Evolutionary conservation across 2,888 invertebrate species (phyloP).

Genomic region (Xiphydria camelus): DNA sequence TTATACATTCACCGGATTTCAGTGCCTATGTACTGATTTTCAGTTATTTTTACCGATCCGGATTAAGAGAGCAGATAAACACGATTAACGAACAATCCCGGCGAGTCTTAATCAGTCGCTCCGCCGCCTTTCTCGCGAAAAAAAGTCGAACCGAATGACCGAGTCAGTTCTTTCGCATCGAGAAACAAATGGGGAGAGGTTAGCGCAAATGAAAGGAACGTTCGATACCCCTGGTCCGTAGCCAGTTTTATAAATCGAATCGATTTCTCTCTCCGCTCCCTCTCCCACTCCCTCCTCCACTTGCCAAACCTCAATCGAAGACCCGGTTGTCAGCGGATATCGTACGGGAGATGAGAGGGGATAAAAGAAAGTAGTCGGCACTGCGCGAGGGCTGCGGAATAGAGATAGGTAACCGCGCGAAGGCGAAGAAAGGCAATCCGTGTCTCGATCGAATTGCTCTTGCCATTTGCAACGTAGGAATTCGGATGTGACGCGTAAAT

Average conservation of each 20-base stretch:
- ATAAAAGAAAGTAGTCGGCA: not conserved
- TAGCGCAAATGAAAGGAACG: not conserved
- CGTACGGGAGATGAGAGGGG: not conserved
- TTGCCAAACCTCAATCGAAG: too few relatives aligned
- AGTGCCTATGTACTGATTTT: too few relatives aligned
- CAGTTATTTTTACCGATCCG: too few relatives aligned
- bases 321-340: not conserved
- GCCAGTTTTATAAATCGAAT: constrained; percentile 4
- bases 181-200: constrained; percentile 1
- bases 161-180: too few relatives aligned
- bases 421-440: constrained; percentile 1
- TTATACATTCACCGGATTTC: too few relatives aligned
- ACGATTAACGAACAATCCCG: too few relatives aligned
- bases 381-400: not conserved
- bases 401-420: not conserved
- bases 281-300: too few relatives aligned
- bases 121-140: too few relatives aligned
- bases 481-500: too few relatives aligned
- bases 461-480: not conserved
- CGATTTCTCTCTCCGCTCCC: constrained; percentile 1
- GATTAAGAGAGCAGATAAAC: too few relatives aligned
- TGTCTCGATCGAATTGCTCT: not conserved
- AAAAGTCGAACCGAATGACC: too few relatives aligned
- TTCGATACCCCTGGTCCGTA: not conserved
- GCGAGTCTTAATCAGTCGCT: too few relatives aligned